These are phyloP conservation scores for Atherix ibis DNA, from an alignment of 2,888 invertebrate genomes.

Conservation along the genomic window DNA sequence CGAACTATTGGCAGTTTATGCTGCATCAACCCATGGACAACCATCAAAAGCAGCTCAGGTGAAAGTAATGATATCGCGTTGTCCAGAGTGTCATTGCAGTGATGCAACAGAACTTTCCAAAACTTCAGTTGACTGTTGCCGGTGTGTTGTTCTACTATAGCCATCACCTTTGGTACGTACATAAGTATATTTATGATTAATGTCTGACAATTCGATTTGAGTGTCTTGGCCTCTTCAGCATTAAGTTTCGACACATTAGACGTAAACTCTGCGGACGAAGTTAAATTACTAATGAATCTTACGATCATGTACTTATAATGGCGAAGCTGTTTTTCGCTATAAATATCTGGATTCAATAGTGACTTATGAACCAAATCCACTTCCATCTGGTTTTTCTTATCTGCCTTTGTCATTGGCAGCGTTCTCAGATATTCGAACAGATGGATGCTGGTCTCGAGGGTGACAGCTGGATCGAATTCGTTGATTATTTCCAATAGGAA, in stretches of 20 bases:
- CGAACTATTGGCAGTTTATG: constrained; percentile 56
- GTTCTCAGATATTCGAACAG: constrained; percentile 47
- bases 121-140: constrained; percentile 48
- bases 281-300: constrained; percentile 52
- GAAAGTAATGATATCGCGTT: constrained; percentile 66
- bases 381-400: constrained; percentile 30
- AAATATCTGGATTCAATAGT: constrained; percentile 46
- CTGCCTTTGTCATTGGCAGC: constrained; percentile 48
- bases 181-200: constrained; percentile 52
- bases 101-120: constrained; percentile 67
- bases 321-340: constrained; percentile 57
- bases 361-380: constrained; percentile 17
- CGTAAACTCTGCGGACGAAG: constrained; percentile 53
- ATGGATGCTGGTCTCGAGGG: constrained; percentile 48
- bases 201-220: constrained; percentile 49
- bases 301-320: constrained; percentile 72
- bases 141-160: constrained; percentile 42
- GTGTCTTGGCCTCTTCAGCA: constrained; percentile 31
- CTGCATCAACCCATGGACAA: constrained; percentile 54
- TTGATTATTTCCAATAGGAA: constrained; percentile 50
- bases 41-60: constrained; percentile 60
- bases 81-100: constrained; percentile 64
- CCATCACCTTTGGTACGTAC: constrained; percentile 49
- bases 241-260: constrained; percentile 42
- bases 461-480: constrained; percentile 46